Conservation (phyloP, 2,888 invertebrate species). For the Lasioglossum oenotherae region DNA sequence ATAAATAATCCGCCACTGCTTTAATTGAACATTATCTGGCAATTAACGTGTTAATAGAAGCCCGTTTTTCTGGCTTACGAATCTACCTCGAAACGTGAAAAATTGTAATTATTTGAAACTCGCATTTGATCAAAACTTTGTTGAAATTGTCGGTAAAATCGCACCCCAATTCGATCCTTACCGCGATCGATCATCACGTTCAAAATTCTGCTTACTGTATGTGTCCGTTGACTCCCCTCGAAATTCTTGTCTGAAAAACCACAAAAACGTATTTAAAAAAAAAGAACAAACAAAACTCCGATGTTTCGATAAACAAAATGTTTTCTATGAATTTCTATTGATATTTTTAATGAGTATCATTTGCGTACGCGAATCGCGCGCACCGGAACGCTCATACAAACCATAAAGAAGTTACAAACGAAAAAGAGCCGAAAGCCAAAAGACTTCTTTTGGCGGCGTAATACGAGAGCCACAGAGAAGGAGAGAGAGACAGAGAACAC, state of each 20-base stretch:
- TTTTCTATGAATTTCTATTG: slow-evolving; percentile 5
- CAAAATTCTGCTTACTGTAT: not conserved
- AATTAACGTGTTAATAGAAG: not conserved
- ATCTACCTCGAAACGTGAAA: not conserved
- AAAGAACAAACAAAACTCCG: not conserved
- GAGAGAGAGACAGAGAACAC: not conserved
- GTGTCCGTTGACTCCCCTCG: not conserved
- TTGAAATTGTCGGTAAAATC: slow-evolving; percentile 28
- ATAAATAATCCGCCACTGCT: not conserved
- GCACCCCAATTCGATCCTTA: not conserved
- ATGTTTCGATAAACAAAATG: not conserved
- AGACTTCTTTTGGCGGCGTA: slow-evolving; percentile 5
- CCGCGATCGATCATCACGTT: not conserved
- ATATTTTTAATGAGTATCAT: slow-evolving; percentile 54
- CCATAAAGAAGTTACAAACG: slow-evolving; percentile 19
- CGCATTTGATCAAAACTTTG: slow-evolving; percentile 28
- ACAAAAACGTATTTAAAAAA: not conserved
- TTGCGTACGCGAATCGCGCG: slow-evolving; percentile 42
- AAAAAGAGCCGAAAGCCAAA: not conserved
- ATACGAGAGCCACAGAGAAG: not conserved
- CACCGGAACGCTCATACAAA: slow-evolving; percentile 42
- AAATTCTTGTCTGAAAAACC: not conserved
- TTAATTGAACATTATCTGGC: not conserved
- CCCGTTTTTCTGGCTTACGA: not conserved
- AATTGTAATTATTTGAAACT: slow-evolving; percentile 2